Conservation (phyloP, 1,140 invertebrate species). For the Vollenhovia emeryi region DNA sequence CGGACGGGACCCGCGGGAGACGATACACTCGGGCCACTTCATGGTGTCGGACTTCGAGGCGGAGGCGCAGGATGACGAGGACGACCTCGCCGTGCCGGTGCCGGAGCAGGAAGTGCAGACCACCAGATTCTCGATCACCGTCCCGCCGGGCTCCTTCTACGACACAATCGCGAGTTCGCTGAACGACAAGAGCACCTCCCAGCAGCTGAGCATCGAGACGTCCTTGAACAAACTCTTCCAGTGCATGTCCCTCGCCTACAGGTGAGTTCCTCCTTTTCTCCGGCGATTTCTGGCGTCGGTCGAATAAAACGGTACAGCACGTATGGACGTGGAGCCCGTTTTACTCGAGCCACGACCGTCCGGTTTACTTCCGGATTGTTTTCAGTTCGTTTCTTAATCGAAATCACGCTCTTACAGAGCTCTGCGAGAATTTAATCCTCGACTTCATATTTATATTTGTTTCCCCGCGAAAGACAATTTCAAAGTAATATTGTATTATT, state of each 20-base stretch:
- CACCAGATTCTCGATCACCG: constrained; percentile 78
- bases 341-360: neutral
- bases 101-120: constrained; percentile 87
- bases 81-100: constrained; percentile 91
- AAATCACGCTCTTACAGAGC: neutral
- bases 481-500: neutral
- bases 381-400: neutral
- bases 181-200: constrained; percentile 87
- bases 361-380: neutral
- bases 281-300: neutral
- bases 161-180: constrained; percentile 86
- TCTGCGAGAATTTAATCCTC: neutral
- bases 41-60: constrained; percentile 99
- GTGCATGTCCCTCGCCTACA: constrained; percentile 98
- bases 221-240: constrained; percentile 98
- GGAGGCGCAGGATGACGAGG: constrained; percentile 95
- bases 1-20: constrained; percentile 86
- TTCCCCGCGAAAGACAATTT: neutral
- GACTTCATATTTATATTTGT: neutral
- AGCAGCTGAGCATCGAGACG: constrained; percentile 95
- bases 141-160: constrained; percentile 71
- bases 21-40: constrained; percentile 98
- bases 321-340: neutral
- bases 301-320: neutral
- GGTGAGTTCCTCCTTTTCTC: constrained; percentile 87